Conservation (phyloP, 2,888 invertebrate species). For the Dascillus cervinus region DNA sequence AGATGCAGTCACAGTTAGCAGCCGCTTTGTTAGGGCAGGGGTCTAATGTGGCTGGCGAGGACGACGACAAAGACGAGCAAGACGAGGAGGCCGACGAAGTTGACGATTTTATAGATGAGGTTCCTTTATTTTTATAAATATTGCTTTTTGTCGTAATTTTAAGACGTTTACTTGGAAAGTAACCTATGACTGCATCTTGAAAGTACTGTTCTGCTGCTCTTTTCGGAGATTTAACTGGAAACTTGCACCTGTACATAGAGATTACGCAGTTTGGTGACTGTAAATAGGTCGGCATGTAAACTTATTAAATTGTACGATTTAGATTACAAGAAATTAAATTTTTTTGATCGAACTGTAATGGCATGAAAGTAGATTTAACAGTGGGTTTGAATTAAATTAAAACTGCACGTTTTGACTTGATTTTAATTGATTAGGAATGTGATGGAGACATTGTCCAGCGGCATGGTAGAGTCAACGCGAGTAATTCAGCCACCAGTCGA, state of each 20-base stretch:
- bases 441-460: slow-evolving; percentile 30
- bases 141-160: no score
- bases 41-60: slow-evolving; percentile 33
- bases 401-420: no score
- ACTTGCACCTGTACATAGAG: no score
- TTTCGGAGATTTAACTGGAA: no score
- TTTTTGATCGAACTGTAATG: slow-evolving; percentile 1
- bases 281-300: no score
- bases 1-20: slow-evolving; percentile 44
- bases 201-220: no score
- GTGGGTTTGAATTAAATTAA: background rate
- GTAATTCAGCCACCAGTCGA: slow-evolving; percentile 21
- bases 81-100: slow-evolving; percentile 49
- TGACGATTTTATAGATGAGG: slow-evolving; percentile 53
- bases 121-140: slow-evolving; percentile 23
- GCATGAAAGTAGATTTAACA: no score
- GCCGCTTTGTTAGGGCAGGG: slow-evolving; percentile 41
- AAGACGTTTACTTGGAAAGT: no score
- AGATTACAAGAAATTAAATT: slow-evolving; percentile 1
- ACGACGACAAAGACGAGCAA: slow-evolving; percentile 45
- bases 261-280: no score
- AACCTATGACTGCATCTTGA: no score
- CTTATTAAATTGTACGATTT: no score
- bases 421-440: no score
- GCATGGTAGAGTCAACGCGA: slow-evolving; percentile 26